Evolutionary conservation across 2,797 vertebrate genomes (phyloP).

Genomic region (Malacoraja senta): DNA sequence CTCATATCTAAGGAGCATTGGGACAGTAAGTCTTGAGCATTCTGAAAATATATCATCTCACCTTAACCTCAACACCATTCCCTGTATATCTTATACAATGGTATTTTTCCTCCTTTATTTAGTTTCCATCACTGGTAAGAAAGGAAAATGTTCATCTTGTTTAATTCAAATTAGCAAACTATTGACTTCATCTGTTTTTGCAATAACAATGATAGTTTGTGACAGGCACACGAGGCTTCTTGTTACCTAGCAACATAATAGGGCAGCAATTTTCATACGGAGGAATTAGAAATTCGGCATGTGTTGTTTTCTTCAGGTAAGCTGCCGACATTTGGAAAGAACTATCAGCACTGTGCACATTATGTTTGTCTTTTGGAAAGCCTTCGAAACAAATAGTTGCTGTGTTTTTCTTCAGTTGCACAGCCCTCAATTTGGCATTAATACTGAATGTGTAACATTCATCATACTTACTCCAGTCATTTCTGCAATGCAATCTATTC

Average conservation of each 20-base stretch:
- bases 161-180: not conserved
- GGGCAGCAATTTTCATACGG: not conserved
- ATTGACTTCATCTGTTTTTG: not conserved
- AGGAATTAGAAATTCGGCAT: constrained; percentile 11
- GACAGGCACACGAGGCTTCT: not conserved
- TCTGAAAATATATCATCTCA: not conserved
- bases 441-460: constrained; percentile 24
- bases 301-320: constrained; percentile 22
- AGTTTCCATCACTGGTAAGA: not conserved
- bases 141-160: not conserved
- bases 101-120: not conserved
- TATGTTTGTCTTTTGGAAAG: constrained; percentile 21
- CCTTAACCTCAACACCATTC: not conserved
- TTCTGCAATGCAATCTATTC: constrained; percentile 13
- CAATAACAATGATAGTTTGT: not conserved
- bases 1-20: not conserved
- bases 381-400: not conserved
- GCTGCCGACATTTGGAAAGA: constrained; percentile 11
- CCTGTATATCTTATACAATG: too few species aligned
- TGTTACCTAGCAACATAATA: not conserved
- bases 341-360: not conserved
- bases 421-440: constrained; percentile 11
- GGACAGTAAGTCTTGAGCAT: not conserved
- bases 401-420: constrained; percentile 13
- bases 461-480: constrained; percentile 18